Evolutionary conservation across 2,888 invertebrate genomes (phyloP), one percentile per base, ranked within the genome.

Genomic region (Nomada ruficornis): DNA sequence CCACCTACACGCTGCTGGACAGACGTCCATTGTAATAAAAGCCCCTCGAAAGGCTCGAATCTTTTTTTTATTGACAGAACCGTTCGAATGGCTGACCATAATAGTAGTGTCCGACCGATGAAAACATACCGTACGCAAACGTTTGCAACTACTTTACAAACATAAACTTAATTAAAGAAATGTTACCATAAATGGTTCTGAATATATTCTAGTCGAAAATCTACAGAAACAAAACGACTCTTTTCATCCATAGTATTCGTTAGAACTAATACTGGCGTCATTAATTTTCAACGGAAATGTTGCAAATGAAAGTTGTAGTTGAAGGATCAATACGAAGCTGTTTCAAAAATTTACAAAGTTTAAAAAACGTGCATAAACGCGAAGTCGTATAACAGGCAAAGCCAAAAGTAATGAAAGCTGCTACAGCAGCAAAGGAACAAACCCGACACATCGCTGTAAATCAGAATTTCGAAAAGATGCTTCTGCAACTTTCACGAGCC

Each of bases 401-500:
- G 26, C 23, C 2, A 10, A 20, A 36, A 42, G n/a, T 1, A 62
- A 72, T 18, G 44, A 20, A 44, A 59, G 18, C 7, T 2, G 26
- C 2, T 23, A 26, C 9, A 54, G 44, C 5, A 57, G 11, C 29
- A 36, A 47, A n/a, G 63, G 57, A 68, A n/a, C 4, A 59, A 29
- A 44, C 42, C 18, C 57, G 50, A 68, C 57, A 44, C 36, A 15
- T 57, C 15, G 57, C 69, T 63, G 78, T 88, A 88, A 88, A 88
- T 88, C 73, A 85, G 65, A 80, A 88, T 88, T 88, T 83, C 69
- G 77, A 54, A 60, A 76, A 77, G 86, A 83, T 78, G 65, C 75
- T 73, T 74, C 68, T 81, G 80, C 78, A 82, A 88, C 83, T 86
- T 87, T 87, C 80, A 87, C 80, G 80, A 82, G 64, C 70, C 57